Evolutionary conservation across 2,113 vertebrate species (phyloP), one percentile per base, ranked within the genome.

Genomic region (Chlorodrepanis virens): DNA sequence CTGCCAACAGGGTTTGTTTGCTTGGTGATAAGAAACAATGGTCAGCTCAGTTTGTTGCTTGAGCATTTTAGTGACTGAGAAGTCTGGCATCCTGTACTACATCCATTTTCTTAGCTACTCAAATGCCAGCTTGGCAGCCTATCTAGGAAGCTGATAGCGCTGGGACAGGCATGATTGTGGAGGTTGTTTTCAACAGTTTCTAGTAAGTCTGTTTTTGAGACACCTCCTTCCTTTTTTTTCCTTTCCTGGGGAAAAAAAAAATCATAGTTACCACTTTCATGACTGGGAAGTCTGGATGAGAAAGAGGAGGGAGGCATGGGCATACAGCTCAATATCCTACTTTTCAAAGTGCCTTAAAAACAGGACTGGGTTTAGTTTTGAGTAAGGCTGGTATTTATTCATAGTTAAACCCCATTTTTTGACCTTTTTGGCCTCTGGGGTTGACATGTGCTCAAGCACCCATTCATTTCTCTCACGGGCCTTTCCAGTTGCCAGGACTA

Each of bases 11-110:
- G 23, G 22, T 96, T 94, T 95, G 89, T 97, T 95, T 97, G 78
- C 87, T 82, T 74, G 59, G 82, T 86, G 91, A 86, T 95, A 91
- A 93, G 87, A 92, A 95, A 95, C 90, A 95, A 93, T 69, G 89
- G 94, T 77, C 91, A 88, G 27, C 83, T 86, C 33, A 12, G 44
- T 90, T 95, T 80, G 75, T 91, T 89, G 59, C 82, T 83, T 47
- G 42, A 90, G 87, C 59, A 9, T 93, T 96, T 91, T 56, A 91
- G 82, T 77, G 87, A 63, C 45, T 47, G 70, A 90, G 82, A 78
- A 84, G 70, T 91, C 81, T 93, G 87, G 87, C 84, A 82, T 83
- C 28, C 3, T 90, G 79, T 91, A 54, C 82, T 85, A 77, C 93
- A 90, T 70, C 82, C 67, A 67, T 96, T 94, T 95, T 96, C 87